Conservation (phyloP, 2,888 invertebrate genomes). For the Dichetophora obliterata region DNA sequence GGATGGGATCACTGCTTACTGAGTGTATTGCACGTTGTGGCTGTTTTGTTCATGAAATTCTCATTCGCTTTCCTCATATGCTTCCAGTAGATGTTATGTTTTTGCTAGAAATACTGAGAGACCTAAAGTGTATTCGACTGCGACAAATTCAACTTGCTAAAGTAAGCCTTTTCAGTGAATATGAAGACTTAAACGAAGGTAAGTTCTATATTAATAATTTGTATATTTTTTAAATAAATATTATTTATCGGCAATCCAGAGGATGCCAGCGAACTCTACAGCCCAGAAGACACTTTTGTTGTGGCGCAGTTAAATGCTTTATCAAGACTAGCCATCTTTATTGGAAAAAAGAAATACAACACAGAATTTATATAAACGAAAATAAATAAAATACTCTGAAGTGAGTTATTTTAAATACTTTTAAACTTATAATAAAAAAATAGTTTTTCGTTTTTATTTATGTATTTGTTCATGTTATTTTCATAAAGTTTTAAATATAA, state of each 20-base stretch:
- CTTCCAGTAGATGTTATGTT: constrained; percentile 73
- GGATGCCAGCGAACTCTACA: constrained; percentile 70
- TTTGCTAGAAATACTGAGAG: constrained; percentile 72
- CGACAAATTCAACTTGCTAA: constrained; percentile 60
- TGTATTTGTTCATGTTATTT: background rate
- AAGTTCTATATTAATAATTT: constrained; percentile 48
- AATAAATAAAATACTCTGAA: background rate
- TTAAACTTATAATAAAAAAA: background rate
- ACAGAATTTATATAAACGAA: constrained; percentile 70
- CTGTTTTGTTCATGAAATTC: constrained; percentile 72
- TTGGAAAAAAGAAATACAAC: constrained; percentile 73
- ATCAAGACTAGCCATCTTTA: constrained; percentile 72
- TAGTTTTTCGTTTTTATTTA: background rate
- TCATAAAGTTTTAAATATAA: background rate
- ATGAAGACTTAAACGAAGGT: constrained; percentile 65
- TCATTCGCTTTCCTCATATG: constrained; percentile 75
- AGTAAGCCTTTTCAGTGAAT: constrained; percentile 70
- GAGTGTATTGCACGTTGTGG: constrained; percentile 77
- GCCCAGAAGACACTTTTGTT: constrained; percentile 71
- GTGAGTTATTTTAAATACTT: background rate
- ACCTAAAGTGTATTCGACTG: constrained; percentile 73
- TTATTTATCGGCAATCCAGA: constrained; percentile 53
- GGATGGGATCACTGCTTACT: constrained; percentile 77
- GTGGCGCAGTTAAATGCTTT: constrained; percentile 72
- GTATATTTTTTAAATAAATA: background rate